A percentile compares a stretch with the other conserved stretches of the same genome.
Evolutionary conservation across 1,140 invertebrate species (phyloP).

Genomic region (Euwallacea similis): DNA sequence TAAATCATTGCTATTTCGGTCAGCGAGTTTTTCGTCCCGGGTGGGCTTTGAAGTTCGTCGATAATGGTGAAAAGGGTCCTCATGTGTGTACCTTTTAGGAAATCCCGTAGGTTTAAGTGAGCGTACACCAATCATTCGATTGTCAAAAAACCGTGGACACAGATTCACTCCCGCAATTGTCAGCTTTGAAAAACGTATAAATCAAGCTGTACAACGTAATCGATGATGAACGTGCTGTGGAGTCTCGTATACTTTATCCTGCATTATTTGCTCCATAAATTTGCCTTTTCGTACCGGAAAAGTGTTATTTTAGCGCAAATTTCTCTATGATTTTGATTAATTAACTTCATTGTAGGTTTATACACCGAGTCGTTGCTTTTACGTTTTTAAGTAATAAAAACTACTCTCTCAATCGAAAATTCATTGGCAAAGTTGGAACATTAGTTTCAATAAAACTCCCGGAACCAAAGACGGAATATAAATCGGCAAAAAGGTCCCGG

Average conservation of each 20-base stretch:
- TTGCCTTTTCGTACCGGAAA: no score
- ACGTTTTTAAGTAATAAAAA: neutral
- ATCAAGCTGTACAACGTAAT: no score
- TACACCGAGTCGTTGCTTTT: no score
- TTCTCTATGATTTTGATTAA: no score
- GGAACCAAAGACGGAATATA: slow-evolving; percentile 19
- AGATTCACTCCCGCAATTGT: no score
- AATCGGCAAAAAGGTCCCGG: slow-evolving; percentile 30
- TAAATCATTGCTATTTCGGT: slow-evolving; percentile 22
- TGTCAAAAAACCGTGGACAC: no score
- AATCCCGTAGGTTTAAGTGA: neutral
- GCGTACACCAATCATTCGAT: neutral
- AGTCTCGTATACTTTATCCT: no score
- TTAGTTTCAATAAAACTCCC: slow-evolving; percentile 35
- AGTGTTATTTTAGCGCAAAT: no score
- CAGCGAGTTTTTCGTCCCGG: slow-evolving; percentile 4
- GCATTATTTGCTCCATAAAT: no score
- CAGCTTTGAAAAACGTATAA: no score
- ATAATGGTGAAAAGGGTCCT: neutral
- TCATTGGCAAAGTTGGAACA: slow-evolving; percentile 4
- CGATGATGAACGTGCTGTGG: no score
- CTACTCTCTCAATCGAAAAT: neutral
- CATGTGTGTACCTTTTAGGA: neutral
- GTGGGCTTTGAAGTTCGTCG: slow-evolving; percentile 9
- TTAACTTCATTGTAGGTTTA: no score